Percentiles rank a stretch among this genome's conserved stretches.
phyloP scores from a whole-genome alignment of 2,113 vertebrate species.

The Neoarius graeffei region DNA sequence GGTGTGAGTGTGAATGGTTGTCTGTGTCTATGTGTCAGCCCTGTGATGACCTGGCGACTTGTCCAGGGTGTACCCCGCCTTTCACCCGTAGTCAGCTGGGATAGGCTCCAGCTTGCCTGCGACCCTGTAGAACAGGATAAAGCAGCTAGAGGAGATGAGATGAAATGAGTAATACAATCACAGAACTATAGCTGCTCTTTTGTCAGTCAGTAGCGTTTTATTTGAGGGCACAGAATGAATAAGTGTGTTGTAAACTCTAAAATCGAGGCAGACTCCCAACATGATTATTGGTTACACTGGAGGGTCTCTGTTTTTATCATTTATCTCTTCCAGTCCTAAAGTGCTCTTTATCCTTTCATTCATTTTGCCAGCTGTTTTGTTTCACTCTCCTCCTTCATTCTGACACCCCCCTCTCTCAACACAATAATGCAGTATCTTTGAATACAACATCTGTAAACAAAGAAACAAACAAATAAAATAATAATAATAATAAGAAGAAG shows the following conservation, averaged over 20 bases:
- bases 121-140: too few relatives aligned
- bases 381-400: conserved; percentile 10
- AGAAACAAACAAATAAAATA: too few relatives aligned
- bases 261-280: conserved; percentile 4
- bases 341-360: background rate
- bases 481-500: too few relatives aligned
- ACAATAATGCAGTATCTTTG: too few relatives aligned
- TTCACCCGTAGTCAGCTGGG: too few relatives aligned
- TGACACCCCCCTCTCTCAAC: background rate
- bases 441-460: too few relatives aligned
- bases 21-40: too few relatives aligned
- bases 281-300: background rate
- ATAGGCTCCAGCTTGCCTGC: too few relatives aligned
- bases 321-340: background rate
- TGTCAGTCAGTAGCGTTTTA: background rate
- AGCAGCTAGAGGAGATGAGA: too few relatives aligned
- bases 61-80: too few relatives aligned
- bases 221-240: background rate
- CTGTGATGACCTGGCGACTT: too few relatives aligned
- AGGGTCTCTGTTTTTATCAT: conserved; percentile 2
- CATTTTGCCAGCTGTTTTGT: background rate
- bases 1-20: too few relatives aligned
- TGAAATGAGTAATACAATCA: background rate
- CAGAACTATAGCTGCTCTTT: background rate
- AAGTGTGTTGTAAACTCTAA: conserved; percentile 14